Conservation (phyloP, 1,140 invertebrate genomes). For the Bombus polaris region DNA sequence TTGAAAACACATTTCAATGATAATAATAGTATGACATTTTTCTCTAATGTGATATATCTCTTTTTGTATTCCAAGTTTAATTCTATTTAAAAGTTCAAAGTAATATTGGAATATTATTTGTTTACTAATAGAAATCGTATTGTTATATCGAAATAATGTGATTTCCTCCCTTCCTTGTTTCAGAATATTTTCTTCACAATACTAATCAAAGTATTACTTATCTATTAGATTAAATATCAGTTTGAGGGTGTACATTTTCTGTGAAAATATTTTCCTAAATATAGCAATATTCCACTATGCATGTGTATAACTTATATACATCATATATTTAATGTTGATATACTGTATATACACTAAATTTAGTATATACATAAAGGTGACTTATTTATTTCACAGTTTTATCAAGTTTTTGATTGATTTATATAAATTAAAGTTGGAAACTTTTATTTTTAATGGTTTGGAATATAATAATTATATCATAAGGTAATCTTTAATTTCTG, state of each 20-base stretch:
- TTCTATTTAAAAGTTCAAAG: not conserved
- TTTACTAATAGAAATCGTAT: not conserved
- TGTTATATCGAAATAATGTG: not conserved
- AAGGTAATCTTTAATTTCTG: not conserved
- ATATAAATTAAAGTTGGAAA: not conserved
- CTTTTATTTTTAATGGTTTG: not conserved
- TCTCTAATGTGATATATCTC: not conserved
- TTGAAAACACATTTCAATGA: not conserved
- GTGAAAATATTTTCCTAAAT: not conserved
- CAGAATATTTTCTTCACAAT: not conserved
- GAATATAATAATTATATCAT: not conserved
- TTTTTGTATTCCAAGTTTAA: not conserved
- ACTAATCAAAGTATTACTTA: not conserved
- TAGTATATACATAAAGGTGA: not conserved
- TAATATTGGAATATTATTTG: not conserved
- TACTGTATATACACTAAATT: not conserved
- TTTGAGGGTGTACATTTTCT: not conserved
- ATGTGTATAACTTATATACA: not conserved
- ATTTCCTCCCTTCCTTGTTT: not conserved
- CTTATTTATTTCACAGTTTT: not conserved
- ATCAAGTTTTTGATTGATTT: not conserved
- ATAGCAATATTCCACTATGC: not conserved
- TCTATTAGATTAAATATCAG: not conserved
- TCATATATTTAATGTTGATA: not conserved
- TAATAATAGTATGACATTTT: not conserved